These are phyloP conservation scores for Halictus quadricinctus DNA, from an alignment of 2,888 invertebrate species.

Conservation along the genomic window DNA sequence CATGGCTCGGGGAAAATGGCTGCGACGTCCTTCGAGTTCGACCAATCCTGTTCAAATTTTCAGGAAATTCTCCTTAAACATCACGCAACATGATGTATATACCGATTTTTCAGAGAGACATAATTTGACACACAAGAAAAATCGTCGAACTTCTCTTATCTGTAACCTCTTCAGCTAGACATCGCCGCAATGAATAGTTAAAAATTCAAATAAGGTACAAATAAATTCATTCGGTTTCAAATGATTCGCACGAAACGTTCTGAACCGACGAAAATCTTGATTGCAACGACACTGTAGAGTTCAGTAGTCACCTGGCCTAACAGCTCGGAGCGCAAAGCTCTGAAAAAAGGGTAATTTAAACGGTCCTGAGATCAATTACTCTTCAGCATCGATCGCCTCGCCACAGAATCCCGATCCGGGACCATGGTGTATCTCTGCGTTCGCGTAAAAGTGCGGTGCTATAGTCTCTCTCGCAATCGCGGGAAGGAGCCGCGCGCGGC, in stretches of 20 bases:
- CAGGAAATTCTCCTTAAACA: neutral
- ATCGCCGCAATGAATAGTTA: neutral
- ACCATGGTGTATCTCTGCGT: neutral
- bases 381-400: neutral
- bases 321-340: neutral
- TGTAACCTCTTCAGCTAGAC: no score
- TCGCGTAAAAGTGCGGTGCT: neutral
- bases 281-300: no score
- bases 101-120: neutral
- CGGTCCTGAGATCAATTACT: neutral
- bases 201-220: neutral
- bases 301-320: neutral
- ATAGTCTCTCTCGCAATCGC: neutral
- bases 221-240: neutral
- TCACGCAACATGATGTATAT: neutral
- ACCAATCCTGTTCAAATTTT: neutral
- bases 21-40: neutral
- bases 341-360: neutral
- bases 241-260: rapidly evolving
- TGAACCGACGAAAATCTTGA: neutral
- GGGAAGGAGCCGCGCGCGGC: neutral
- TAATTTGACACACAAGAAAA: neutral
- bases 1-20: neutral
- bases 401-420: neutral
- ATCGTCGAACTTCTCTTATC: neutral